Conservation (phyloP, 2,888 invertebrate genomes). For the Oscheius sp. region DNA sequence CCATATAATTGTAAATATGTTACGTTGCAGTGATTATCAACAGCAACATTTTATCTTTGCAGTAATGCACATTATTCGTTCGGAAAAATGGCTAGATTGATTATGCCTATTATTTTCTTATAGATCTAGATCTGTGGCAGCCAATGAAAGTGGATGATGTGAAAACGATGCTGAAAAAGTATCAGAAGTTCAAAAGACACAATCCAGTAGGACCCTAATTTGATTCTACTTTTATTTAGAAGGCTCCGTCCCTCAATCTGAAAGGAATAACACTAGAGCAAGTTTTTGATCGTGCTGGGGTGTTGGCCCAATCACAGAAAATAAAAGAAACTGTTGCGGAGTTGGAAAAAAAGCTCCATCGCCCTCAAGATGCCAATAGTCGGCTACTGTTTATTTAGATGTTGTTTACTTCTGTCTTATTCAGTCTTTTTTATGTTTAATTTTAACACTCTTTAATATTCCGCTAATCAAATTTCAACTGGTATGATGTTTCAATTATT, state of each 20-base stretch:
- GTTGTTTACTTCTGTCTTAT: not conserved
- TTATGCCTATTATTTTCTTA: not conserved
- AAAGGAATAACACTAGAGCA: constrained; percentile 21
- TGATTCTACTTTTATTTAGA: not conserved
- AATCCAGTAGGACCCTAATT: constrained; percentile 26
- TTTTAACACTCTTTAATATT: too few relatives aligned
- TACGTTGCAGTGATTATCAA: not conserved
- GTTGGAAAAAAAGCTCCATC: constrained; percentile 8
- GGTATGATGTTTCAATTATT: too few relatives aligned
- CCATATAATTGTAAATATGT: too few relatives aligned
- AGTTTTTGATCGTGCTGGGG: constrained; percentile 25
- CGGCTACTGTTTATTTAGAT: constrained; percentile 1
- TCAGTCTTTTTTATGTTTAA: not conserved
- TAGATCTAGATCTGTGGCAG: constrained; percentile 48
- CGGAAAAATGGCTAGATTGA: not conserved
- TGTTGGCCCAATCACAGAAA: constrained; percentile 20
- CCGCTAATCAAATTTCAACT: too few relatives aligned
- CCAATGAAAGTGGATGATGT: constrained; percentile 36
- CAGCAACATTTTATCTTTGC: too few relatives aligned
- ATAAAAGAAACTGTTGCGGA: constrained; percentile 18
- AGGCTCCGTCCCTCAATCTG: constrained; percentile 14
- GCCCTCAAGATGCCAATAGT: not conserved
- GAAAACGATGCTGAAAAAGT: constrained; percentile 39
- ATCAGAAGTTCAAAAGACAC: constrained; percentile 34
- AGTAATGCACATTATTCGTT: too few relatives aligned